These are phyloP conservation scores for Australoheros scitulus DNA, from an alignment of 2,113 vertebrate genomes.

Conservation along the genomic window DNA sequence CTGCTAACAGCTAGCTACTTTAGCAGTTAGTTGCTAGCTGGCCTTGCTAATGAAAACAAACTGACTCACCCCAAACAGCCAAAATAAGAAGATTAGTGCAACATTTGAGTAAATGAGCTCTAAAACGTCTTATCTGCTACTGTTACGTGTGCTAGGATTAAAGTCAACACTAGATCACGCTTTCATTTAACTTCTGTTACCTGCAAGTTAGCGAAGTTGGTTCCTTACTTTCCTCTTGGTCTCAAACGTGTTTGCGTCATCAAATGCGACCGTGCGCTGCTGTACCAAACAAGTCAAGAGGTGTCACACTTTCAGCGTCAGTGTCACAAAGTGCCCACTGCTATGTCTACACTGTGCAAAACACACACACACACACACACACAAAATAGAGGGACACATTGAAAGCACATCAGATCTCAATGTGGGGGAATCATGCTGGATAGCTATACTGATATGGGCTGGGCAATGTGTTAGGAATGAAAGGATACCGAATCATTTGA, in stretches of 20 bases:
- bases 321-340: too few species aligned
- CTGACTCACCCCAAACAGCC: neutral
- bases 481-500: too few species aligned
- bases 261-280: constrained; percentile 35
- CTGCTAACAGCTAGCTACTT: constrained; percentile 49
- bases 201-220: constrained; percentile 58
- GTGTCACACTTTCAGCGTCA: too few species aligned
- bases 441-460: too few species aligned
- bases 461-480: too few species aligned
- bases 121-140: accelerated
- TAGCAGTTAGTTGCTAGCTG: constrained; percentile 48
- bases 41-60: constrained; percentile 27
- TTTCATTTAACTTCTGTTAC: constrained; percentile 43
- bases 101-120: too few species aligned
- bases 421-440: too few species aligned
- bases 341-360: too few species aligned
- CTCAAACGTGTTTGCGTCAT: constrained; percentile 67
- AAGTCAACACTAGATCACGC: too few species aligned
- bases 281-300: neutral
- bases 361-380: too few species aligned
- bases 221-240: constrained; percentile 60
- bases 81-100: neutral
- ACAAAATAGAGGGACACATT: too few species aligned
- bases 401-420: too few species aligned
- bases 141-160: accelerated